Conservation (phyloP, 2,888 invertebrate genomes). For the Ormyrus nitidulus region DNA sequence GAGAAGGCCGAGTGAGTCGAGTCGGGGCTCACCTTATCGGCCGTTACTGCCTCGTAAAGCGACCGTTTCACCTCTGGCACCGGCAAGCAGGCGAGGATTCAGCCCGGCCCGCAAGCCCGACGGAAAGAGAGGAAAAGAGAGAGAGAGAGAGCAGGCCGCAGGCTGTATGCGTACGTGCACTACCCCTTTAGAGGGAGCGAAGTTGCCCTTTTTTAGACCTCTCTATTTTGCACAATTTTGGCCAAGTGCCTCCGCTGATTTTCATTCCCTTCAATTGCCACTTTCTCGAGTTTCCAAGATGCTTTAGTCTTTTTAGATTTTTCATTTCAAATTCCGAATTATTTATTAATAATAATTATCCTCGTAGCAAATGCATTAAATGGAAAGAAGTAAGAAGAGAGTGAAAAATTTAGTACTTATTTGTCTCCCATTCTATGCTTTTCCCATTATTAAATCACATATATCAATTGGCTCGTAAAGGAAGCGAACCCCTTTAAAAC, state of each 20-base stretch:
- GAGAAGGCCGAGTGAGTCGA: constrained; percentile 29
- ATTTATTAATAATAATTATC: too few relatives aligned
- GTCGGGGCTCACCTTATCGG: constrained; percentile 73
- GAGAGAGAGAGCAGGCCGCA: constrained; percentile 15
- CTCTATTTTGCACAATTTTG: constrained; percentile 39
- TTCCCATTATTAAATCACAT: constrained; percentile 53
- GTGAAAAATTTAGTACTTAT: background rate
- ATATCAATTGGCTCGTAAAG: constrained; percentile 60
- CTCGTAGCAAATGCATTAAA: too few relatives aligned
- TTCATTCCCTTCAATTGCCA: constrained; percentile 26
- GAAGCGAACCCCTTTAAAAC: constrained; percentile 61
- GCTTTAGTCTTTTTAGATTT: too few relatives aligned
- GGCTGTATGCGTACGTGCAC: constrained; percentile 11
- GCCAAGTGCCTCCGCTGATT: background rate
- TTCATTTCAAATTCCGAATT: too few relatives aligned
- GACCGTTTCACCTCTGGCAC: constrained; percentile 65
- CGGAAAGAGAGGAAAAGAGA: background rate
- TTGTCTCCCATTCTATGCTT: constrained; percentile 31
- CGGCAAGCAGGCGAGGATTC: constrained; percentile 9
- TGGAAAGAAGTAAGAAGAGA: background rate
- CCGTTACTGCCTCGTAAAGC: constrained; percentile 76
- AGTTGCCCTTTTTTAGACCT: constrained; percentile 20
- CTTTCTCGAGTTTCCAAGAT: background rate
- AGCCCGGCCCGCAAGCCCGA: background rate
- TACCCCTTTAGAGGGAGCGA: background rate